Evolutionary conservation across 2,797 vertebrate species (phyloP).

Genomic region (Sarcophilus harrisii): DNA sequence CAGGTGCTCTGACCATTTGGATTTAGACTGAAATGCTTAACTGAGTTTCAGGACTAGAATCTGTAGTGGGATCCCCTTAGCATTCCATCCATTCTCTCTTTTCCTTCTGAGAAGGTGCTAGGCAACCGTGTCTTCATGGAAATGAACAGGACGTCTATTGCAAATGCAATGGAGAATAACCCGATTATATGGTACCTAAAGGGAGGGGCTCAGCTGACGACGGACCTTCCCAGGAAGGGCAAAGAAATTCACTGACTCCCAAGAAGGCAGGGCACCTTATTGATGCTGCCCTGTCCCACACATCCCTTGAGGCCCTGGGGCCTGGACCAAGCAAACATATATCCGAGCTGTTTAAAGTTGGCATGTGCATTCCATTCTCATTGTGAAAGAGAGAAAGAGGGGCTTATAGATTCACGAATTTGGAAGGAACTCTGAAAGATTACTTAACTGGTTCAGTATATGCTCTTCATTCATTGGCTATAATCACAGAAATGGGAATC

Average conservation of each 20-base stretch:
- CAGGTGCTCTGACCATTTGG: neutral
- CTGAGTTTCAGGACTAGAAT: neutral
- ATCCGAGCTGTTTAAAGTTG: neutral
- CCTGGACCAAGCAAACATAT: neutral
- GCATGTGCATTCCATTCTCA: neutral
- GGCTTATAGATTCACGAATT: neutral
- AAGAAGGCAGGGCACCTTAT: neutral
- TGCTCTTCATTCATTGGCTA: neutral
- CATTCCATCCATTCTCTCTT: neutral
- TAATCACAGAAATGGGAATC: neutral
- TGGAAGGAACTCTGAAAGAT: neutral
- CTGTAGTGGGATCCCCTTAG: neutral
- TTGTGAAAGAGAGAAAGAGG: neutral
- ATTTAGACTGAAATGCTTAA: neutral
- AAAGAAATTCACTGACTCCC: neutral
- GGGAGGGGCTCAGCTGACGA: neutral
- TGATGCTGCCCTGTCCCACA: neutral
- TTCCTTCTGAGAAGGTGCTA: slow-evolving; percentile 1
- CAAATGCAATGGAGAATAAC: neutral
- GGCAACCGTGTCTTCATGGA: neutral
- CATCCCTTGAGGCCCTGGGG: neutral
- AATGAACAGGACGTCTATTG: neutral
- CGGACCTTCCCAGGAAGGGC: neutral
- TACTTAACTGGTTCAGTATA: neutral
- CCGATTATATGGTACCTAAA: neutral